Evolutionary conservation across 2,888 invertebrate genomes (phyloP), one percentile per base, ranked within the genome.

Genomic region (Hyles lineata): DNA sequence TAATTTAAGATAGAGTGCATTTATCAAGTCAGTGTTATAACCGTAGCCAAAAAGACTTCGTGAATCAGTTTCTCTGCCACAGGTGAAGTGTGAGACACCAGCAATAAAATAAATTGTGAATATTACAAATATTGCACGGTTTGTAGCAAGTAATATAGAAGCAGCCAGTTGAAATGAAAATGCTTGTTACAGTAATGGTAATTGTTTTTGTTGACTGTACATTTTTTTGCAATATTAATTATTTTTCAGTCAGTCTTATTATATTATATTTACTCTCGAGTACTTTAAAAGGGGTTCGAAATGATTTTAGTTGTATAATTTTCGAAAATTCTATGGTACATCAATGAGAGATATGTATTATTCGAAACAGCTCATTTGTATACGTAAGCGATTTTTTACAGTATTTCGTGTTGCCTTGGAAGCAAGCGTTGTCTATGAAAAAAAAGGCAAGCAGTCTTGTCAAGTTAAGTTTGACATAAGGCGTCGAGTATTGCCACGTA

Each of bases 321-420:
- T 55, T n/a, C n/a, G 1, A 55, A 55, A 55, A n/a, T 55, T 55
- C n/a, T 55, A 15, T 7, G 1, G 5, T n/a, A 55, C 5, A 19
- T 17, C n/a, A 55, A 55, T 55, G 55, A 55, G 7, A 55, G 0
- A 21, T 61, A 17, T 29, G 15, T 60, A 25, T 2, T 32, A 29
- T 7, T 59, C 29, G 25, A 61, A 29, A 61, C 61, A 61, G 61
- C 15, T 29, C 29, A 6, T 25, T 43, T 29, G 61, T 19, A 7
- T 25, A 25, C 61, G 61, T 61, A 61, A 61, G 61, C 61, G 61
- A 61, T 61, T 61, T 52, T 55, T 61, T 19, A 61, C 29, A 61
- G 23, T 29, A 32, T 19, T 15, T 25, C 17, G 29, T 25, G 25
- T 6, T 61, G 62, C 19, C 7, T 62, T 35, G 32, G 17, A 43